Base-by-base conservation (phyloP, 2,888 invertebrate genomes). In the Phortica magna region DNA sequence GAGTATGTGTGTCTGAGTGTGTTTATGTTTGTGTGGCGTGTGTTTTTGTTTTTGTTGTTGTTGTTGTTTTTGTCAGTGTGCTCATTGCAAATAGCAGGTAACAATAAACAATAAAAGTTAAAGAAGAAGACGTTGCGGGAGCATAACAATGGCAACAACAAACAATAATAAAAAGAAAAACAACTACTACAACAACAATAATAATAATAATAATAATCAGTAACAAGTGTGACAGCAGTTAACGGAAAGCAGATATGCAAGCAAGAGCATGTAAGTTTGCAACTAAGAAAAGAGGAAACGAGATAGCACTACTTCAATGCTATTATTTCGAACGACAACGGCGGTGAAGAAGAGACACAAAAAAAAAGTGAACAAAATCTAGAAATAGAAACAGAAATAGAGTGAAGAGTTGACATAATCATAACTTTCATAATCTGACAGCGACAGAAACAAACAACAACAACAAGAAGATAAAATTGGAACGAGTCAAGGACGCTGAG, bases 221-320 rank as follows among this genome's bases (percentile, higher is more conserved):
- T 88, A 87, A 87, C 85, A 86, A 86, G 88, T 86, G 85, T 88
- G 88, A 71, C 70, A 71, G 87, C 88, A 86, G 85, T 86, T 88
- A 86, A 87, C 85, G 85, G 88, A 86, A 55, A 71, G 70, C 55
- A 55, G 70, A 71, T 53, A 71, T 87, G 88, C 85, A 86, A 88
- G 88, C 88, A 85, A 53, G 31, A 71, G 53, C 53, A 71, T 22
- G 43, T 7, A 19, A 22, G 31, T 61, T 17, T 22, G 9, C 22
- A 19, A 61, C 9, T 61, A 22, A 17, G 19, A 10, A 22, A 61
- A 19, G 10, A 5, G 19, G 22, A 61, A 14, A 4, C 17, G 9
- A 59, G 17, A 59, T 17, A 59, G 17, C 59, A 22, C 0, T 0
- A 61, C 61, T 55, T 31, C 70, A 71, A 71, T 53, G 55, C 55